A percentile compares a stretch with the other conserved stretches of the same genome.
Conservation (phyloP, 2,113 vertebrate genomes). For the Sylvicapra grimmia region DNA sequence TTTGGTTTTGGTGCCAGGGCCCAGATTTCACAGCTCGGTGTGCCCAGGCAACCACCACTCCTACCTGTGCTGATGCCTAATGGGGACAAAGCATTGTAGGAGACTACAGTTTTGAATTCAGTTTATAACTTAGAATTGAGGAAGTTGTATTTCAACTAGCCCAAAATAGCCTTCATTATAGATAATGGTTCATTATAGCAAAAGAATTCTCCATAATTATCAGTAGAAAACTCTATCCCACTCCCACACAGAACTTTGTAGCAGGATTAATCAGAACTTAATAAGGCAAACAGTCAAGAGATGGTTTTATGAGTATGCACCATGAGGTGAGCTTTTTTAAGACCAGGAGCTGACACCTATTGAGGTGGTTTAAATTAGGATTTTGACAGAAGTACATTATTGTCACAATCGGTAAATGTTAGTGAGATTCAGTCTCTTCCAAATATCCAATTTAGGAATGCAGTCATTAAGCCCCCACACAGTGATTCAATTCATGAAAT, state of each 20-base stretch:
- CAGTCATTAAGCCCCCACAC: constrained; percentile 18
- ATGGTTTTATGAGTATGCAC: background rate
- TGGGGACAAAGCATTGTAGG: background rate
- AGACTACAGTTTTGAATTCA: background rate
- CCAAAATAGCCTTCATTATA: background rate
- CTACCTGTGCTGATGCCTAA: background rate
- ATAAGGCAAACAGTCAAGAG: background rate
- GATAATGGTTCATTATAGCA: constrained; percentile 27
- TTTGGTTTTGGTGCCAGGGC: background rate
- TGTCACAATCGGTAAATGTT: constrained; percentile 16
- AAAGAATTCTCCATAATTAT: background rate
- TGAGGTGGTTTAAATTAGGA: constrained; percentile 42
- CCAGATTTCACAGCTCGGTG: background rate
- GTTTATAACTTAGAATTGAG: background rate
- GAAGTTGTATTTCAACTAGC: background rate
- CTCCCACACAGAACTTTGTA: background rate
- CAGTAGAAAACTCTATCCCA: background rate
- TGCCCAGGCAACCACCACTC: background rate
- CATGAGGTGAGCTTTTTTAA: background rate
- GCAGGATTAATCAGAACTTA: background rate
- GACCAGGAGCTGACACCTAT: background rate
- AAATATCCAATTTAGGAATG: constrained; percentile 68
- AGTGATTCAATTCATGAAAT: constrained; percentile 40
- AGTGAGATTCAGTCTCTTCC: constrained; percentile 49
- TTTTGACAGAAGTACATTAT: background rate